Evolutionary conservation across 1,140 invertebrate species (phyloP).

Genomic region (Ridgeia piscesae): DNA sequence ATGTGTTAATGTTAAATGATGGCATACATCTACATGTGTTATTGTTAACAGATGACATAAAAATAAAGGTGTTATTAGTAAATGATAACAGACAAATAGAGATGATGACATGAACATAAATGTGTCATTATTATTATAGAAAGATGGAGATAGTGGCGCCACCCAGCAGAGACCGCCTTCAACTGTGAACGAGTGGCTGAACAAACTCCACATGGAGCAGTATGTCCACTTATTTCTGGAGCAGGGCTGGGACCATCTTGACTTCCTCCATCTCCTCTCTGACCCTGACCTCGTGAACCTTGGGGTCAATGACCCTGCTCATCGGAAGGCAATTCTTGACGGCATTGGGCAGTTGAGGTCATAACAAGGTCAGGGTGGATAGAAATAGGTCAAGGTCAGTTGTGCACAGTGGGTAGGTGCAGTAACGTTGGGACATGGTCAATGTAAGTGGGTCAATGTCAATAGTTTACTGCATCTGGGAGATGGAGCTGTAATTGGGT

Average conservation of each 20-base stretch:
- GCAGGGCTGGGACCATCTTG: conserved; percentile 89
- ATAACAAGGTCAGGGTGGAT: conserved; percentile 14
- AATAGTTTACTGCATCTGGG: background rate
- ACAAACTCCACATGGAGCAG: conserved; percentile 38
- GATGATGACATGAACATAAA: too few relatives aligned
- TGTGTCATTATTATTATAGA: conserved; percentile 11
- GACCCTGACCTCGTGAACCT: conserved; percentile 86
- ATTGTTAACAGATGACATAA: too few relatives aligned
- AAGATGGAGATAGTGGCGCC: background rate
- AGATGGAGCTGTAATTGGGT: background rate
- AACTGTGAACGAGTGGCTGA: conserved; percentile 43
- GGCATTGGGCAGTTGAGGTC: background rate
- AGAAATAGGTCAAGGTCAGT: conserved; percentile 54
- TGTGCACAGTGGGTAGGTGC: conserved; percentile 51
- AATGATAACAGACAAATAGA: background rate
- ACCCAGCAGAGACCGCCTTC: background rate
- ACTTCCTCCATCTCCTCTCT: conserved; percentile 84
- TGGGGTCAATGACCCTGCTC: conserved; percentile 81
- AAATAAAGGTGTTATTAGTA: too few relatives aligned
- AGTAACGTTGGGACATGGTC: conserved; percentile 9
- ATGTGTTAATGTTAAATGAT: too few relatives aligned
- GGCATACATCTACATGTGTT: too few relatives aligned
- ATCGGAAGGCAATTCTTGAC: conserved; percentile 77
- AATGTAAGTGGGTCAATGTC: background rate
- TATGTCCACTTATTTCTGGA: conserved; percentile 82